Base-by-base conservation (phyloP, 2,888 invertebrate genomes). In the Pseudolycoriella hygida region DNA sequence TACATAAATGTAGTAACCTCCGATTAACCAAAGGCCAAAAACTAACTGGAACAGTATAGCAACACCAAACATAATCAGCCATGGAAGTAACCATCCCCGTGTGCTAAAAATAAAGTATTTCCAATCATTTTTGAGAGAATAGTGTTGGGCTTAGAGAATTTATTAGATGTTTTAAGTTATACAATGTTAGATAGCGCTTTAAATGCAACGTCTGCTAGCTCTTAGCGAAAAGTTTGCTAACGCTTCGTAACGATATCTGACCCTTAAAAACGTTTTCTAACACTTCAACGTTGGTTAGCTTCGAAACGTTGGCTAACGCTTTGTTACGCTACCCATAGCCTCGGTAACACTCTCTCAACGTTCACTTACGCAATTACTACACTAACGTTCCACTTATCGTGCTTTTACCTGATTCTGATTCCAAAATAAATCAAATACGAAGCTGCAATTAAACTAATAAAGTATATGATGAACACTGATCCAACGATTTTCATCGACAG, bases 1-100 rank as follows among this genome's bases (percentile, higher is more conserved):
- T 64, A 89, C 88, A 67, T 89, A 89, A 56, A 89, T 89, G 56
- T 90, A 90, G 58, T 90, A 90, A 49, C 88, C 87, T 49, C 83
- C 85, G 32, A 89, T 67, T 2, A 89, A 69, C 87, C 89, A 89
- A 20, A 89, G 64, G 4, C 88, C 85, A 60, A 86, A 88, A 2
- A 77, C 58, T 5, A 85, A 64, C 60, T 88, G 86, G 60, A 87
- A 87, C 1, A 75, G 48, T 42, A 85, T 78, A 12, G 77, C 73
- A 10, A 81, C 53, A 0, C 75, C 77, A 68, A 85, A 76, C 1
- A 73, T 65, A 11, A 70, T 58, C 39, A 89, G 60, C 87, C 88
- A 90, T 0, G 89, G 89, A 37, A 90, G 62, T 57, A 90, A 73
- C 62, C 80, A 72, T 0, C 88, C 89, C 54, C 90, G 69, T 56